Percentiles rank a stretch among this genome's conserved stretches.
Conservation (phyloP, 2,888 invertebrate species). For the Xylota sylvarum region DNA sequence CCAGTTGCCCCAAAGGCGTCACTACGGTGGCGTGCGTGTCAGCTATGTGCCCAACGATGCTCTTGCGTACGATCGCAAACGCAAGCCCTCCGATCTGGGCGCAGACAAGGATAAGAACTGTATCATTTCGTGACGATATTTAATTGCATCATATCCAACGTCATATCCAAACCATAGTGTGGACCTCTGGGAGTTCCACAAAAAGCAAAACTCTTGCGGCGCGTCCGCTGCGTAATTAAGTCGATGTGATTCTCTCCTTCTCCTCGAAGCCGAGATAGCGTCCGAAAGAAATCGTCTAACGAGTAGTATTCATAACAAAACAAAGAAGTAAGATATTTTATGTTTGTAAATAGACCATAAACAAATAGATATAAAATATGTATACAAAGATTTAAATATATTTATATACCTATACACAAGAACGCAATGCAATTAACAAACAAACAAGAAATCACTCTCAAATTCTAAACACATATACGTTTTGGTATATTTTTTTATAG, state of each 20-base stretch:
- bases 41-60: constrained; percentile 97
- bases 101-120: constrained; percentile 91
- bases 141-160: constrained; percentile 73
- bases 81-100: constrained; percentile 85
- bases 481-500: constrained; percentile 76
- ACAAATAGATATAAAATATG: constrained; percentile 38
- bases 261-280: constrained; percentile 22
- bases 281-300: constrained; percentile 65
- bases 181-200: constrained; percentile 49
- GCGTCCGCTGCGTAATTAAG: constrained; percentile 57
- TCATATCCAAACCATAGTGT: constrained; percentile 50
- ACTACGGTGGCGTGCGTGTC: constrained; percentile 94
- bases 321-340: constrained; percentile 73
- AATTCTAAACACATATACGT: constrained; percentile 72
- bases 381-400: constrained; percentile 73
- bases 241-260: constrained; percentile 29
- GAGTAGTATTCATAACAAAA: constrained; percentile 72
- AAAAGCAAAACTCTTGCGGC: constrained; percentile 52
- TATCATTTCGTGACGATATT: constrained; percentile 91
- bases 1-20: constrained; percentile 92
- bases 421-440: constrained; percentile 66
- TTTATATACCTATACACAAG: constrained; percentile 64
- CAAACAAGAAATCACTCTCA: constrained; percentile 39
- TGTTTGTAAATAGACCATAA: constrained; percentile 66
- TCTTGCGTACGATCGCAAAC: constrained; percentile 91